A percentile compares a stretch with the other conserved stretches of the same genome.
Conservation (phyloP, 2,888 invertebrate genomes). For the Hemithea aestivaria region DNA sequence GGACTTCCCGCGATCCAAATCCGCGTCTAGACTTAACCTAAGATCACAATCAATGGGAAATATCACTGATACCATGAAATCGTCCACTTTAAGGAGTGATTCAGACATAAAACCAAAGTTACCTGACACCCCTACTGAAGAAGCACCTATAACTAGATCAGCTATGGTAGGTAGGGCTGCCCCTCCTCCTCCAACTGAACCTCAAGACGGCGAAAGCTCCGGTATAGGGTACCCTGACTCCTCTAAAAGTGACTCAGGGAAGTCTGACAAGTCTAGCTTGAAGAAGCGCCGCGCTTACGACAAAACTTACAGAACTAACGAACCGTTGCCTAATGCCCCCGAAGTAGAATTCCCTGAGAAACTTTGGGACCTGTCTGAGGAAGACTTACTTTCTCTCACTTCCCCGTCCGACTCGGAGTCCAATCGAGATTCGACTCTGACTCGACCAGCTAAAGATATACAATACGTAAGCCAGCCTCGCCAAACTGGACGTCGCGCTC, state of each 20-base stretch:
- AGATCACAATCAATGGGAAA: constrained; percentile 75
- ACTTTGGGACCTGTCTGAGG: constrained; percentile 86
- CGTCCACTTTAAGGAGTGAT: constrained; percentile 59
- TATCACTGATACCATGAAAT: constrained; percentile 71
- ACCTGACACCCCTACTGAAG: constrained; percentile 61
- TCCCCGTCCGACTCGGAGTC: constrained; percentile 80
- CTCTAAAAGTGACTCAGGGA: constrained; percentile 70
- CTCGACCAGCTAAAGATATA: constrained; percentile 81
- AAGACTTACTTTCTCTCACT: constrained; percentile 77
- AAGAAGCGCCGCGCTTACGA: constrained; percentile 88
- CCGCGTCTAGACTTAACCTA: constrained; percentile 79
- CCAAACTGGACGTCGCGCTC: constrained; percentile 78
- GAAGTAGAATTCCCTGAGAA: constrained; percentile 89
- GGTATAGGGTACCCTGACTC: constrained; percentile 75
- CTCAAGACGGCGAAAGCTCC: constrained; percentile 69
- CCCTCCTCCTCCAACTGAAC: constrained; percentile 46
- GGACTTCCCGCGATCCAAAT: constrained; percentile 78
- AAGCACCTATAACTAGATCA: constrained; percentile 44
- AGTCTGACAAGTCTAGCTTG: constrained; percentile 67
- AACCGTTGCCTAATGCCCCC: constrained; percentile 87
- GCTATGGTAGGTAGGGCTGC: constrained; percentile 48
- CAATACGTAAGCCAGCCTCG: constrained; percentile 79
- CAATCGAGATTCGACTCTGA: constrained; percentile 75
- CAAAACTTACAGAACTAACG: constrained; percentile 89
- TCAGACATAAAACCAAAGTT: constrained; percentile 57